Conservation (phyloP, 2,888 invertebrate species). For the Crossocerus cetratus region DNA sequence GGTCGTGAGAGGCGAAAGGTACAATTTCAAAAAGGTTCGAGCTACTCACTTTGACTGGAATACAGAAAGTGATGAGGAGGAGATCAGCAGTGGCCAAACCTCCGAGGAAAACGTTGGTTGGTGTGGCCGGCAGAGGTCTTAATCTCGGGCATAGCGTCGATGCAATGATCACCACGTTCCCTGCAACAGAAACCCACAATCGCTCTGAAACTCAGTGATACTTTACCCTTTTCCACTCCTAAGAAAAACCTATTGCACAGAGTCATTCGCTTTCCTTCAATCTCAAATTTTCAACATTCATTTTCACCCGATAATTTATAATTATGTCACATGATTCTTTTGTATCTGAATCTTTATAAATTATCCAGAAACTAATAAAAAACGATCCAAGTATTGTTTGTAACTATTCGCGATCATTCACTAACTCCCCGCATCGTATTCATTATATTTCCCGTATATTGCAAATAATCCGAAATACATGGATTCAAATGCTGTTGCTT, state of each 20-base stretch:
- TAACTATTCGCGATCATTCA: too few relatives aligned
- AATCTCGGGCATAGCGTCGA: constrained; percentile 76
- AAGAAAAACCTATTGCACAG: too few relatives aligned
- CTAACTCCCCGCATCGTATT: too few relatives aligned
- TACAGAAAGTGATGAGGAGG: constrained; percentile 83
- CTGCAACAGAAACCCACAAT: constrained; percentile 55
- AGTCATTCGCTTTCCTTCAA: too few relatives aligned
- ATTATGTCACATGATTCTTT: too few relatives aligned
- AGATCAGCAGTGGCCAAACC: constrained; percentile 85
- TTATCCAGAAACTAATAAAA: too few relatives aligned
- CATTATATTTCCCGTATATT: too few relatives aligned
- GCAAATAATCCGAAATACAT: too few relatives aligned
- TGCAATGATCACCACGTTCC: constrained; percentile 78
- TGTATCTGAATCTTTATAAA: too few relatives aligned
- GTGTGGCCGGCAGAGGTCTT: constrained; percentile 70
- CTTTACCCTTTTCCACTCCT: too few relatives aligned
- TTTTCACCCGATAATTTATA: background rate
- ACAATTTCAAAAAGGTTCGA: background rate
- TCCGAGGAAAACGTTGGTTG: constrained; percentile 84
- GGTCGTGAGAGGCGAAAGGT: background rate
- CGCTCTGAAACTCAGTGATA: background rate
- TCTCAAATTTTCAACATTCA: background rate
- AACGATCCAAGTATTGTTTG: too few relatives aligned
- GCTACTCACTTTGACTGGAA: constrained; percentile 83
- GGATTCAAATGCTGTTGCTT: too few relatives aligned